A percentile compares a stretch with the other conserved stretches of the same genome.
Conservation (phyloP, 2,888 invertebrate species). For the Pollenia amentaria region DNA sequence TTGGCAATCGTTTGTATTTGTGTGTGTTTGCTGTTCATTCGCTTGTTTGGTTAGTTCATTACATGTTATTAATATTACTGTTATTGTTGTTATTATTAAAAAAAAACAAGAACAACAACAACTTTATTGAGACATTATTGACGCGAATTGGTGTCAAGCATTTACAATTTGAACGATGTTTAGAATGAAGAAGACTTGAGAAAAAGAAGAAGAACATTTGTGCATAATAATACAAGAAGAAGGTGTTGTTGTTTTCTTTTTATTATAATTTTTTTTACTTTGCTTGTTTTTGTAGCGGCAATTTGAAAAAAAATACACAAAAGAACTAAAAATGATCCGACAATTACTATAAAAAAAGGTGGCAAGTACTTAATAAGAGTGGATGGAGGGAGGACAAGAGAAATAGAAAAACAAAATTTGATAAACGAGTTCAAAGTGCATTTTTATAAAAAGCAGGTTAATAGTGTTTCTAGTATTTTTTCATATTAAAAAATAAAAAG, state of each 20-base stretch:
- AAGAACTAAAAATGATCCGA: slow-evolving; percentile 37
- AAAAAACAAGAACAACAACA: slow-evolving; percentile 60
- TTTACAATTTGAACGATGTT: slow-evolving; percentile 56
- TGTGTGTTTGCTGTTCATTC: slow-evolving; percentile 3
- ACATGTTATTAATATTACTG: slow-evolving; percentile 47
- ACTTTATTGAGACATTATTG: slow-evolving; percentile 81
- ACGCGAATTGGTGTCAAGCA: slow-evolving; percentile 76
- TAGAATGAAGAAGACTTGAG: slow-evolving; percentile 14
- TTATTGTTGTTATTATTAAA: slow-evolving; percentile 51
- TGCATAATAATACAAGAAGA: neutral
- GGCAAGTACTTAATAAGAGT: slow-evolving; percentile 66
- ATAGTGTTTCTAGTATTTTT: slow-evolving; percentile 74
- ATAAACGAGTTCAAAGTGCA: slow-evolving; percentile 73
- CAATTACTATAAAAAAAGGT: slow-evolving; percentile 62
- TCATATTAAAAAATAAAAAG: neutral
- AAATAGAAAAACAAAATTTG: slow-evolving; percentile 33
- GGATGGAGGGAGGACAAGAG: neutral
- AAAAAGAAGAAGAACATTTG: neutral
- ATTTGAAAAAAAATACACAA: slow-evolving; percentile 30
- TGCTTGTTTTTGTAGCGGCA: slow-evolving; percentile 42
- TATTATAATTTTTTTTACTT: neutral
- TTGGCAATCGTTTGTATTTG: neutral
- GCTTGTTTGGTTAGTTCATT: slow-evolving; percentile 57
- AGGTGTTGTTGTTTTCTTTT: slow-evolving; percentile 36
- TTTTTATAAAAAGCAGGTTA: slow-evolving; percentile 81